Percentiles rank a stretch among this genome's conserved stretches.
Conservation (phyloP, 2,888 invertebrate genomes). For the Microctonus hyperodae region DNA sequence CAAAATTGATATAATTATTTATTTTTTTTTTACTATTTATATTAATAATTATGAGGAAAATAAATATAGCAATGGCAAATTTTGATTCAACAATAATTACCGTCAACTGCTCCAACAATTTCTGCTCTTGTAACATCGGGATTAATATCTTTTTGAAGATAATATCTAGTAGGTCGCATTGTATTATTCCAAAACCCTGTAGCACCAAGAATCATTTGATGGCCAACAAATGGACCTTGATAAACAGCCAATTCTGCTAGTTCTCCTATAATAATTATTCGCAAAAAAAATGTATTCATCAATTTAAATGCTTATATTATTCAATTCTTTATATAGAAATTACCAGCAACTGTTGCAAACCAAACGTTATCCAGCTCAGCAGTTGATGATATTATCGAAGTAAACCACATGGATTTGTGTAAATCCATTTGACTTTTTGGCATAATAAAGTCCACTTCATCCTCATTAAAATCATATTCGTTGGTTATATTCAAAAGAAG, state of each 20-base stretch:
- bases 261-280: conserved; percentile 71
- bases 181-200: conserved; percentile 74
- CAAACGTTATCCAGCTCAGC: conserved; percentile 67
- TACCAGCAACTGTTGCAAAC: conserved; percentile 71
- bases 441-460: conserved; percentile 46
- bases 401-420: conserved; percentile 48
- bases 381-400: conserved; percentile 41
- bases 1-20: not conserved
- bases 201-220: conserved; percentile 66
- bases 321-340: no score
- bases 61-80: not conserved
- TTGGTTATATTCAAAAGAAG: conserved; percentile 35
- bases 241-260: conserved; percentile 73
- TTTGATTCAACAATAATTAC: conserved; percentile 57
- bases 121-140: conserved; percentile 76
- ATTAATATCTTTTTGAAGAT: conserved; percentile 65
- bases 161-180: conserved; percentile 67
- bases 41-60: not conserved
- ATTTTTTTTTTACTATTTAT: not conserved
- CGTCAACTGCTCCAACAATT: conserved; percentile 74
- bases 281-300: conserved; percentile 8
- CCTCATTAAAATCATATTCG: conserved; percentile 38
- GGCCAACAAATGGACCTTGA: conserved; percentile 68
- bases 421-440: conserved; percentile 43
- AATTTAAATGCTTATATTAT: not conserved